Evolutionary conservation across 1,140 invertebrate genomes (phyloP).

Genomic region (Rhyzopertha dominica): DNA sequence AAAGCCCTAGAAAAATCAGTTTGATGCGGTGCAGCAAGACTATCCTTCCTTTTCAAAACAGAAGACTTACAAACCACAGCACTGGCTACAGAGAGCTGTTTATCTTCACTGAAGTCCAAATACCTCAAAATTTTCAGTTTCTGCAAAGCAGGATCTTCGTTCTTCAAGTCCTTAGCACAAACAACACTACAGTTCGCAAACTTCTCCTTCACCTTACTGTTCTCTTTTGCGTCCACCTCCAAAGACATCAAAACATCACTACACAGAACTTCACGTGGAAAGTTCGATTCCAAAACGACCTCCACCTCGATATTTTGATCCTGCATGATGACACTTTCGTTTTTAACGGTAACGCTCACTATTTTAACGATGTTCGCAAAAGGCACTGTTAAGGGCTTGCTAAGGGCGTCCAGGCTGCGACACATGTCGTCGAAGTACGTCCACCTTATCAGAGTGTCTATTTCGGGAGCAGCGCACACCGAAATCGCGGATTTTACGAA

Average conservation of each 20-base stretch:
- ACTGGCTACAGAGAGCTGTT: slow-evolving; percentile 61
- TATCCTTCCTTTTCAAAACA: slow-evolving; percentile 45
- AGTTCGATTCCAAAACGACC: slow-evolving; percentile 53
- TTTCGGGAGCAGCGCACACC: slow-evolving; percentile 66
- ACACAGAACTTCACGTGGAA: slow-evolving; percentile 55
- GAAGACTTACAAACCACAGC: slow-evolving; percentile 57
- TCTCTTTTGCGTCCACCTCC: slow-evolving; percentile 25
- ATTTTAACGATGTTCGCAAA: slow-evolving; percentile 48
- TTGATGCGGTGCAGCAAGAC: slow-evolving; percentile 35
- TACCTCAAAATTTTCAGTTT: slow-evolving; percentile 63
- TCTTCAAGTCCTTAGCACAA: slow-evolving; percentile 53
- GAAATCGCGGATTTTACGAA: slow-evolving; percentile 72
- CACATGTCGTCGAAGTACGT: slow-evolving; percentile 73
- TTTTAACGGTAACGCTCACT: slow-evolving; percentile 47
- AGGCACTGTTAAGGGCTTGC: slow-evolving; percentile 38
- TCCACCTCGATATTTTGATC: slow-evolving; percentile 55
- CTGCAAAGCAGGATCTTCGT: slow-evolving; percentile 52
- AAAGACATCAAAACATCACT: slow-evolving; percentile 52
- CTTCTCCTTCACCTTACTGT: slow-evolving; percentile 25
- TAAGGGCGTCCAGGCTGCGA: slow-evolving; percentile 57
- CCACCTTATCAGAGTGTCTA: slow-evolving; percentile 68
- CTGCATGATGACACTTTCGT: slow-evolving; percentile 50
- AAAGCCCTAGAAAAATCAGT: slow-evolving; percentile 63
- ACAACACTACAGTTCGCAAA: slow-evolving; percentile 23
- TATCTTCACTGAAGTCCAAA: slow-evolving; percentile 75